Percentiles rank a stretch among this genome's conserved stretches.
phyloP scores from a whole-genome alignment of 2,113 vertebrate species.

The Porphyrio hochstetteri region DNA sequence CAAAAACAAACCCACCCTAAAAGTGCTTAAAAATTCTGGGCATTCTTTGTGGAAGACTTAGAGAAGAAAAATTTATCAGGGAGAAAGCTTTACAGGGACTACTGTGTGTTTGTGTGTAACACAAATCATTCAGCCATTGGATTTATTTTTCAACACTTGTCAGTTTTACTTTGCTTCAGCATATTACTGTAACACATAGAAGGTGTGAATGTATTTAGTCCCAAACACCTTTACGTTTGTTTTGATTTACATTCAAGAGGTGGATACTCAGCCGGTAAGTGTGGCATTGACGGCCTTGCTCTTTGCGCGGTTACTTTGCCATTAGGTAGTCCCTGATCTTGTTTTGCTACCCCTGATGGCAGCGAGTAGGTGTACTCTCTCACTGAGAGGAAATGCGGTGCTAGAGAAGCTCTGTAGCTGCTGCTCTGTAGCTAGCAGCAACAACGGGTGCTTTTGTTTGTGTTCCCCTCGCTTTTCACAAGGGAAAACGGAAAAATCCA shows the following conservation, averaged over 20 bases:
- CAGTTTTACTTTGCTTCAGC: background rate
- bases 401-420: background rate
- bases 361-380: background rate
- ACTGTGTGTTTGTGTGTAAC: background rate
- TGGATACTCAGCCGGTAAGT: background rate
- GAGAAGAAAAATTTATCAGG: background rate
- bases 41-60: background rate
- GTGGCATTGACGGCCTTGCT: background rate
- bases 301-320: background rate
- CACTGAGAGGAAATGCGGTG: accelerated
- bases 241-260: background rate
- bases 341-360: background rate
- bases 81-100: background rate
- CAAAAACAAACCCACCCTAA: background rate
- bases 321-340: background rate
- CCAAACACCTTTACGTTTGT: background rate
- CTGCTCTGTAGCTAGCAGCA: background rate
- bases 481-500: background rate
- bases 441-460: background rate
- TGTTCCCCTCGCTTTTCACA: background rate
- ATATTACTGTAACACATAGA: background rate
- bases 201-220: background rate
- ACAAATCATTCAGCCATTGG: background rate
- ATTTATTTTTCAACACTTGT: background rate
- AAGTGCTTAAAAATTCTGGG: background rate